Percentiles rank a stretch among this genome's conserved stretches.
phyloP scores from a whole-genome alignment of 2,797 vertebrate species.

The Protosalanx chinensis region DNA sequence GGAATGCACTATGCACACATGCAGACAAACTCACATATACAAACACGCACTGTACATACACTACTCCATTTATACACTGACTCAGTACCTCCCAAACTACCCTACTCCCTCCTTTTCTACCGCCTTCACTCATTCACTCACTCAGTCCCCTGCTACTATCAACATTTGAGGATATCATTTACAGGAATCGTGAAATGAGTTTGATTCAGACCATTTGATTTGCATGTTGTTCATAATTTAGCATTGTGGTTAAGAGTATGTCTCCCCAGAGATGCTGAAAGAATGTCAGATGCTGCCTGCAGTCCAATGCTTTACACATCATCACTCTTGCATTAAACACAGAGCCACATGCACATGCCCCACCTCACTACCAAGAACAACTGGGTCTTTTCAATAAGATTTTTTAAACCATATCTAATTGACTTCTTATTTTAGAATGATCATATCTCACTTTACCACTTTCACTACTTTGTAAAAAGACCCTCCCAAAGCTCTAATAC shows the following conservation, averaged over 20 bases:
- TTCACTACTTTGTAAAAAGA: too few species aligned
- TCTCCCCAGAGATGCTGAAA: constrained; percentile 8
- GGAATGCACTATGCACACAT: neutral
- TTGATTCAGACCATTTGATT: neutral
- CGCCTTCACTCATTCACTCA: neutral
- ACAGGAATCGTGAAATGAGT: too few species aligned
- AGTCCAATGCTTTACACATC: constrained; percentile 19
- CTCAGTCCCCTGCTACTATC: neutral
- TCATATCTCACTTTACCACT: neutral
- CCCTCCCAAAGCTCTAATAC: too few species aligned
- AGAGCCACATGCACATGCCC: neutral
- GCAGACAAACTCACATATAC: neutral
- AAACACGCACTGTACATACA: neutral
- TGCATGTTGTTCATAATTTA: constrained; percentile 4
- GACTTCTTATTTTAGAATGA: neutral
- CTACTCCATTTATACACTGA: neutral
- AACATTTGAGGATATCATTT: too few species aligned
- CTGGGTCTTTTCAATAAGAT: constrained; percentile 7
- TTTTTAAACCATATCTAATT: neutral
- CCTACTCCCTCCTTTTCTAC: neutral
- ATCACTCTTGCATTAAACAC: constrained; percentile 4
- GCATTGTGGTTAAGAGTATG: neutral
- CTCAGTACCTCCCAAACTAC: neutral
- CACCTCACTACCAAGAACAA: neutral
- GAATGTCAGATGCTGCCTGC: constrained; percentile 17